A percentile compares a stretch with the other conserved stretches of the same genome.
Evolutionary conservation across 1,140 invertebrate genomes (phyloP).

Genomic region (Drosophila murphyi): DNA sequence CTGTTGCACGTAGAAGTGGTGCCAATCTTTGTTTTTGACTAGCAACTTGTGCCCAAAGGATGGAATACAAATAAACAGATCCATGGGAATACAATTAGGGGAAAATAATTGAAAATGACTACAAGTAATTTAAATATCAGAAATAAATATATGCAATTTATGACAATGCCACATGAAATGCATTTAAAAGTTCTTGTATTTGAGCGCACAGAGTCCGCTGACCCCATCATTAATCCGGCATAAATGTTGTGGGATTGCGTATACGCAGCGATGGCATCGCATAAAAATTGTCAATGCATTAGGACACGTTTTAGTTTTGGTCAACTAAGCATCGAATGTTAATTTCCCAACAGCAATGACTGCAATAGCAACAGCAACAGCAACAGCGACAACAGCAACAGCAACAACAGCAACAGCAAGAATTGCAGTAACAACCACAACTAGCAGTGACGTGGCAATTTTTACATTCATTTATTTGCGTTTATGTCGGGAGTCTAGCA

Average conservation of each 20-base stretch:
- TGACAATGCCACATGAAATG: too few species aligned
- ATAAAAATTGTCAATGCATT: slow-evolving; percentile 30
- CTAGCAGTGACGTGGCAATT: slow-evolving; percentile 34
- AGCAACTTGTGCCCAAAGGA: too few species aligned
- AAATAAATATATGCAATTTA: not conserved
- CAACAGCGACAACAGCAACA: slow-evolving; percentile 9
- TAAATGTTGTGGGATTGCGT: slow-evolving; percentile 43
- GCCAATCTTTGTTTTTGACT: not conserved
- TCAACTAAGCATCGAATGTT: slow-evolving; percentile 55
- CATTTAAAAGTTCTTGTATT: not conserved
- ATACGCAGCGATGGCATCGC: slow-evolving; percentile 29
- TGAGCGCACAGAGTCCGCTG: slow-evolving; percentile 2
- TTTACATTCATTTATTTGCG: slow-evolving; percentile 50
- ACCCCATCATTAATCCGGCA: slow-evolving; percentile 27
- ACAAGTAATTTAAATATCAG: too few species aligned
- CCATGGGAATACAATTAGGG: not conserved
- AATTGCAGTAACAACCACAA: slow-evolving; percentile 7
- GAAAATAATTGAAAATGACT: too few species aligned
- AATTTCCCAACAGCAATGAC: slow-evolving; percentile 50
- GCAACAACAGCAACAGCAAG: not conserved
- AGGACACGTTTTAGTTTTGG: slow-evolving; percentile 37
- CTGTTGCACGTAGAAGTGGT: slow-evolving; percentile 1
- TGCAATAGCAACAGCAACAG: slow-evolving; percentile 1
- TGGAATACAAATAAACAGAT: not conserved
- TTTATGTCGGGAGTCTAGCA: slow-evolving; percentile 39